These are phyloP conservation scores for Zoanthus sansibaricus DNA, from an alignment of 92 coral and sea anemone genomes.

Conservation along the genomic window DNA sequence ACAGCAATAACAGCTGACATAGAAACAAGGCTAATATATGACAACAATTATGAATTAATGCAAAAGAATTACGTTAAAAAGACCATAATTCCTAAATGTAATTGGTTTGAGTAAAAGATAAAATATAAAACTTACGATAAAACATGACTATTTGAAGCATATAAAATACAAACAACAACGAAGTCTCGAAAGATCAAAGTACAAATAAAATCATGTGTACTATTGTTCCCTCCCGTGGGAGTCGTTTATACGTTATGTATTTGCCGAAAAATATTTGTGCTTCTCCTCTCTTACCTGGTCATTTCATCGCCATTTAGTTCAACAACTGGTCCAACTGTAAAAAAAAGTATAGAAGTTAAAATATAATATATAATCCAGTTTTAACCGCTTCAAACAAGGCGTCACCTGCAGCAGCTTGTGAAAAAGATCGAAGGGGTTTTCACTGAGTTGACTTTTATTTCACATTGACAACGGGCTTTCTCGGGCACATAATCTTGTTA, in stretches of 20 bases:
- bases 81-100: not conserved
- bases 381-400: not conserved
- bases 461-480: not conserved
- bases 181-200: not conserved
- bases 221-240: not conserved
- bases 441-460: conserved; percentile 8
- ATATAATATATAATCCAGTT: not conserved
- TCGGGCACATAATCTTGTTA: not conserved
- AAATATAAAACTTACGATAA: not conserved
- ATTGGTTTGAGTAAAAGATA: not conserved
- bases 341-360: not conserved
- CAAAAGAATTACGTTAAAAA: not conserved
- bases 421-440: conserved; percentile 22
- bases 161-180: not conserved
- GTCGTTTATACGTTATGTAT: not conserved
- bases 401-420: not conserved
- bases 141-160: not conserved
- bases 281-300: conserved; percentile 75
- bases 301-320: conserved; percentile 99
- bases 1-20: not conserved
- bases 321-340: conserved; percentile 90
- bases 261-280: not conserved
- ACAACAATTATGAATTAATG: not conserved
- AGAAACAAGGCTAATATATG: not conserved
- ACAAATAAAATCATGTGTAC: not conserved